Conservation (phyloP, 1,140 invertebrate species). For the Drosophila bocki region DNA sequence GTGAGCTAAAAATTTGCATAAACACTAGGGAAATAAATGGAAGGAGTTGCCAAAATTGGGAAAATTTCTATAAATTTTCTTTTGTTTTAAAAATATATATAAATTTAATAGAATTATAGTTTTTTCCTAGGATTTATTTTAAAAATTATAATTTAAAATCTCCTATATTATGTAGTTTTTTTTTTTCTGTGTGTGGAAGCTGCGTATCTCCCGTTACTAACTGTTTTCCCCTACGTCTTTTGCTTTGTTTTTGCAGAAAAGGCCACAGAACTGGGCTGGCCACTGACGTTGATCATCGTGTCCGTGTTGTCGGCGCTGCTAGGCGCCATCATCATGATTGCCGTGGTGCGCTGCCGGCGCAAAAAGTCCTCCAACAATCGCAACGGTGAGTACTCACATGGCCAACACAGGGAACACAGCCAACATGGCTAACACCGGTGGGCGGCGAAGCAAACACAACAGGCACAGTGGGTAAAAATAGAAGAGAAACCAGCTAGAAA, state of each 20-base stretch:
- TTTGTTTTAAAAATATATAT: not conserved
- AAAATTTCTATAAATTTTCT: not conserved
- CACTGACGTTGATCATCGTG: conserved; percentile 86
- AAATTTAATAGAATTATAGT: too few species aligned
- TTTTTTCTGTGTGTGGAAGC: conserved; percentile 4
- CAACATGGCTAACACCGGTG: conserved; percentile 35
- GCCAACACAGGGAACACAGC: conserved; percentile 1
- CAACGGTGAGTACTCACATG: conserved; percentile 75
- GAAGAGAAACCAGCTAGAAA: not conserved
- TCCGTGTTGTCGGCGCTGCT: conserved; percentile 86
- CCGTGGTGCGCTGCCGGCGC: conserved; percentile 85
- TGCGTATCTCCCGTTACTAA: conserved; percentile 28
- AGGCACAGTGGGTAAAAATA: conserved; percentile 22
- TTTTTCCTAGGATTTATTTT: too few species aligned
- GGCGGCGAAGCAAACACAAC: conserved; percentile 26
- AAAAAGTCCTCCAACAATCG: conserved; percentile 84
- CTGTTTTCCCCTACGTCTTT: conserved; percentile 10
- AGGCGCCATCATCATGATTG: conserved; percentile 86
- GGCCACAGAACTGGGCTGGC: conserved; percentile 86
- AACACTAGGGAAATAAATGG: not conserved
- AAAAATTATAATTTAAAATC: too few species aligned
- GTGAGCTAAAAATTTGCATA: conserved; percentile 21
- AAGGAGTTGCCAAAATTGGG: not conserved
- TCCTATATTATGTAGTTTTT: not conserved
- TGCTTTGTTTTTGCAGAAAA: conserved; percentile 79